Conservation (phyloP, 2,888 invertebrate genomes). For the Nephrotoma guestfalica region DNA sequence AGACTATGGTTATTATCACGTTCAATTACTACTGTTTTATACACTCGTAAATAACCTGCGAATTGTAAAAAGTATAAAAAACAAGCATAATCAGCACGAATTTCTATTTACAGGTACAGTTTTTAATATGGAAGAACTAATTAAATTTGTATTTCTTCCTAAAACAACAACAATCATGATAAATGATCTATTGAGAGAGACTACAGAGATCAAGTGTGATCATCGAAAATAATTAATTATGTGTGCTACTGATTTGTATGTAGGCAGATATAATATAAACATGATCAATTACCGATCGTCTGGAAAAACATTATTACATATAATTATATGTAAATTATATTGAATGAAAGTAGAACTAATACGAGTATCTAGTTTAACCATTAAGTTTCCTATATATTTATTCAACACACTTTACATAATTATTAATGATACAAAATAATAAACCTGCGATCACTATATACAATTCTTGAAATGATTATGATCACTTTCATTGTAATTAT, state of each 20-base stretch:
- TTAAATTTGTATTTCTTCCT: background rate
- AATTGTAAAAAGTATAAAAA: background rate
- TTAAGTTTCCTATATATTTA: background rate
- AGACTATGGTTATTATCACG: background rate
- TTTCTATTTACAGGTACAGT: background rate
- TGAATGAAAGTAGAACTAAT: background rate
- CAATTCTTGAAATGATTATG: background rate
- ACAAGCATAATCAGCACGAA: background rate
- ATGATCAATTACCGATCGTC: background rate
- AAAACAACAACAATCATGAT: background rate
- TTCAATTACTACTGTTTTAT: background rate
- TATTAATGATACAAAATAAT: background rate
- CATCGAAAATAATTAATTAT: background rate
- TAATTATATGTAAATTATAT: background rate
- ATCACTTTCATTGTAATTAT: background rate
- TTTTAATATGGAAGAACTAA: background rate
- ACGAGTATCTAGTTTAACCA: background rate
- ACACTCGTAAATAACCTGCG: background rate
- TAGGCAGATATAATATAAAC: background rate
- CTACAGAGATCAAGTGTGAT: background rate
- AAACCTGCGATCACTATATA: background rate
- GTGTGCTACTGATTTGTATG: background rate
- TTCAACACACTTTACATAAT: background rate
- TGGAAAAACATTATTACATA: background rate
- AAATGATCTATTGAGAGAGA: background rate